Conservation (phyloP, 2,888 invertebrate genomes). For the Brenthis daphne region DNA sequence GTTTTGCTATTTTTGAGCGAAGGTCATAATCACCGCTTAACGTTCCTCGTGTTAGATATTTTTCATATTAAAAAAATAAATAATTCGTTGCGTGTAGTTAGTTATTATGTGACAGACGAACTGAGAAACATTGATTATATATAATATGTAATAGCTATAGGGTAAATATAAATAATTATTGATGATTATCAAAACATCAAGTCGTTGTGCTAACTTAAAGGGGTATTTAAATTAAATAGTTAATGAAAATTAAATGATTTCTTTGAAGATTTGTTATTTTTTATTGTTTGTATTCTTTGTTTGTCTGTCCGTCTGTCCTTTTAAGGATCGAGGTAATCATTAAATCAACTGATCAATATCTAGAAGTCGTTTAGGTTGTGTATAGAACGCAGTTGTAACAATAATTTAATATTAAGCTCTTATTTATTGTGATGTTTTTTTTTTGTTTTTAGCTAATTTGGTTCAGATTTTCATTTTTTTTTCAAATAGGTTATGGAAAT, state of each 20-base stretch:
- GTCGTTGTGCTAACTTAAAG: not conserved
- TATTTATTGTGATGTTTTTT: conserved; percentile 67
- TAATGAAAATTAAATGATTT: not conserved
- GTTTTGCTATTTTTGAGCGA: conserved; percentile 46
- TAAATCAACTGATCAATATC: conserved; percentile 19
- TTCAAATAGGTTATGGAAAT: conserved; percentile 3
- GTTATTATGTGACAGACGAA: conserved; percentile 17
- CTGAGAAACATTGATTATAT: not conserved
- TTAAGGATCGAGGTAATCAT: conserved; percentile 5
- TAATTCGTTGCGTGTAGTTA: conserved; percentile 28
- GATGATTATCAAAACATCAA: not conserved
- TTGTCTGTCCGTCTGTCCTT: conserved; percentile 23
- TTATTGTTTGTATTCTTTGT: not conserved
- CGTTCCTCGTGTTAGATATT: conserved; percentile 45
- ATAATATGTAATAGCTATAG: not conserved
- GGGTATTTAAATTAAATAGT: too few species aligned
- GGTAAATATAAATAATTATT: not conserved
- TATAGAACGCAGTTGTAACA: conserved; percentile 54
- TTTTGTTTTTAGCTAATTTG: conserved; percentile 45
- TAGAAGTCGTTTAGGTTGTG: conserved; percentile 57
- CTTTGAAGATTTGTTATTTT: not conserved
- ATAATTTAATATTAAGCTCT: conserved; percentile 56
- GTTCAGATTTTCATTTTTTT: conserved; percentile 8
- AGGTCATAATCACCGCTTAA: conserved; percentile 46
- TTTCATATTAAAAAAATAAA: conserved; percentile 44